These are phyloP conservation scores for Acanthosepion pharaonis DNA, from an alignment of 2,888 invertebrate species.

Conservation along the genomic window DNA sequence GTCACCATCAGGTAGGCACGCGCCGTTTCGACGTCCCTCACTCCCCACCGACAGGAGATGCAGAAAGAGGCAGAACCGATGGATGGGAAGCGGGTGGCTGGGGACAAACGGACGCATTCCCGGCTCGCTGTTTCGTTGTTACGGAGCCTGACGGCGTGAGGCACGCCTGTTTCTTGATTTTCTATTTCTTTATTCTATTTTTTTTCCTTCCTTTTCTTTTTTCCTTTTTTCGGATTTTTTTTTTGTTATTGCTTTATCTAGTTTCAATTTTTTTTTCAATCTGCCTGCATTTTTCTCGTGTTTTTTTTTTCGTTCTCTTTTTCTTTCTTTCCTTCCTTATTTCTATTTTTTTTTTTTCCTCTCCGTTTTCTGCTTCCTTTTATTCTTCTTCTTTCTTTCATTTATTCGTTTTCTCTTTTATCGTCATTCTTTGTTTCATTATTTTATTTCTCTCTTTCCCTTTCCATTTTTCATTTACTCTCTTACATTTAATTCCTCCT, in stretches of 20 bases:
- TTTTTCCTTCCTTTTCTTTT: neutral
- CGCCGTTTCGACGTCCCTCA: neutral
- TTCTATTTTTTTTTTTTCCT: neutral
- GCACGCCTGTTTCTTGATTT: neutral
- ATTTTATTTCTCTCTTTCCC: neutral
- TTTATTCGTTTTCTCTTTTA: neutral
- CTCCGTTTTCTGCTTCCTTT: neutral
- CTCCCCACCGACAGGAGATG: neutral
- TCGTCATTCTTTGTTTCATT: neutral
- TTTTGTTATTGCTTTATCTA: neutral
- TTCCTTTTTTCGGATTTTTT: neutral
- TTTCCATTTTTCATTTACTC: neutral
- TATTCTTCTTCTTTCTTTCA: neutral
- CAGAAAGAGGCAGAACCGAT: neutral
- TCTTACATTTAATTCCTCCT: neutral
- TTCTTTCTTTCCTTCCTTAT: neutral
- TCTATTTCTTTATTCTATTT: neutral
- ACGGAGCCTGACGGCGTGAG: neutral
- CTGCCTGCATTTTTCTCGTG: neutral
- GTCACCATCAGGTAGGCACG: constrained; percentile 18
- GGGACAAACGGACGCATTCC: neutral
- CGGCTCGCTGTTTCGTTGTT: neutral
- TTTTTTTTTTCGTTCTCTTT: neutral
- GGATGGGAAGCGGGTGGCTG: neutral
- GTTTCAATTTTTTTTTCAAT: neutral